These are phyloP conservation scores for Cheilinus undulatus DNA, from an alignment of 2,113 vertebrate species.

Conservation along the genomic window DNA sequence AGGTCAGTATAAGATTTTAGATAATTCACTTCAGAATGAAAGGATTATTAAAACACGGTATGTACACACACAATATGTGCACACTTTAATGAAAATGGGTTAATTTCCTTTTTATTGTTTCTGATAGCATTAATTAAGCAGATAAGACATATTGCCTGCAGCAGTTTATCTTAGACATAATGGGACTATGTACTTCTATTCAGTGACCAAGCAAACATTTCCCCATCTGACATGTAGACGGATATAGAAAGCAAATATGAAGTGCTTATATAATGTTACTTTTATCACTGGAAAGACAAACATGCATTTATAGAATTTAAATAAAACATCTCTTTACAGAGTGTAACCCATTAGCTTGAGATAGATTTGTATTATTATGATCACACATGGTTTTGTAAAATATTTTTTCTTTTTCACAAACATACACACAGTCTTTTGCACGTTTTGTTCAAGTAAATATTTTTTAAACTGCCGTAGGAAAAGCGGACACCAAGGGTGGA, in stretches of 20 bases:
- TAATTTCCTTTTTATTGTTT: background rate
- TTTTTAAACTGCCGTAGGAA: conserved; percentile 64
- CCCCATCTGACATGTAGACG: too few relatives aligned
- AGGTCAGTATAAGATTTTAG: conserved; percentile 40
- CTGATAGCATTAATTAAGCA: background rate
- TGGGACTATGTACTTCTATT: background rate
- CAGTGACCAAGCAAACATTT: too few relatives aligned
- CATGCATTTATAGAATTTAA: too few relatives aligned
- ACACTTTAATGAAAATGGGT: background rate
- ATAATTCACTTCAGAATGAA: background rate
- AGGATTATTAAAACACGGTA: background rate
- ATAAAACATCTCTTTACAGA: too few relatives aligned
- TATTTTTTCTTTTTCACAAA: background rate
- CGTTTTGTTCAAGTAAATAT: background rate
- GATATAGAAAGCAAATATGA: too few relatives aligned
- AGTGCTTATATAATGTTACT: too few relatives aligned
- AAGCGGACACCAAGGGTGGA: conserved; percentile 84
- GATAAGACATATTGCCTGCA: background rate
- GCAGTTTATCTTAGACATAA: background rate
- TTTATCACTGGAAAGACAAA: too few relatives aligned
- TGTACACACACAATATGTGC: background rate
- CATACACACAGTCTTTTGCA: background rate
- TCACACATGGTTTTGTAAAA: background rate
- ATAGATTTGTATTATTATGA: background rate
- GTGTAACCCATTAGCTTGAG: too few relatives aligned